Base-by-base conservation (phyloP, 37 sponge, comb jelly and placozoan species). In the Axinella damicornis region DNA sequence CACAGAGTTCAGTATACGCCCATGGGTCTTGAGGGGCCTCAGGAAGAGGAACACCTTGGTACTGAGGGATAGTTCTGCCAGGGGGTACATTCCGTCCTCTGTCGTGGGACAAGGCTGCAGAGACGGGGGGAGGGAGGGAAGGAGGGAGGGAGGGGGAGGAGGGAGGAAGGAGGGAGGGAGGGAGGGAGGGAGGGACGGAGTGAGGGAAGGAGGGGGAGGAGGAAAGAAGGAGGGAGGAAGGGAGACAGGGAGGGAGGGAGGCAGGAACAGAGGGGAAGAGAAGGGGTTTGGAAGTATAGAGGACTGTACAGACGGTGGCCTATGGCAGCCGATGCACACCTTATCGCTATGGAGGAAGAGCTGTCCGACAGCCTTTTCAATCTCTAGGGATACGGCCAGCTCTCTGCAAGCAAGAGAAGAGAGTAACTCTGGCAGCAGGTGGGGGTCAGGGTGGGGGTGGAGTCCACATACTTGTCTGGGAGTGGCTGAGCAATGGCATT, bases 21-120 rank as follows among this genome's bases (percentile, higher is more conserved):
- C 31, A 25, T 57, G 32, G 25, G 46, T 25, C 11, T 31, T 17
- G 19, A 85, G 78, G 4, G 78, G 86, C 16, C 33, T 19, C 24
- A 86, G 71, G 36, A 77, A 86, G 41, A 86, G 35, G 52, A 57
- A 39, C 53, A 79, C 53, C 24, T 78, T 86, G n/a, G 72, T 65
- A 55, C 80, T 53, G 38, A 77, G 35, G 11, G 38, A 28, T 12
- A 78, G 27, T 54, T 86, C 71, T 1, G 58, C 79, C 0, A 86
- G 73, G 14, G 67, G 66, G 38, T 69, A 80, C 35, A 84, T 65
- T 18, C 75, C 68, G n/a, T 84, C 84, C 17, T 76, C 54, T 27
- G 74, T 56, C 2, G 69, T 57, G 28, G 69, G 28, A 33, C 62
- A 76, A 12, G 59, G 78, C 71, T 59, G 57, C 0, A 66, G 57